These are phyloP conservation scores for Nomada hirtipes DNA, from an alignment of 2,888 invertebrate species.

Conservation along the genomic window DNA sequence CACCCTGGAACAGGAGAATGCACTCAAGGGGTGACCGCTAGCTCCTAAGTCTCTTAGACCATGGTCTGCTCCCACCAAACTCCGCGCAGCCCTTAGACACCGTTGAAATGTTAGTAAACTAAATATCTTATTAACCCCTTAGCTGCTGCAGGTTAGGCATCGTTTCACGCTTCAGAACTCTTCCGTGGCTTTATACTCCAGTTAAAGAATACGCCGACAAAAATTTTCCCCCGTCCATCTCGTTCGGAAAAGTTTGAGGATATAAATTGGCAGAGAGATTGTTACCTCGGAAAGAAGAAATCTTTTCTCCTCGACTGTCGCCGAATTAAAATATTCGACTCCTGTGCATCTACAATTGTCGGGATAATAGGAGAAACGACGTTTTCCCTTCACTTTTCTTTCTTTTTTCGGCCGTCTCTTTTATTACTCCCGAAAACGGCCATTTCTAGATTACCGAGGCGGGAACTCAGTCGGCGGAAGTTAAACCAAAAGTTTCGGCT, in stretches of 20 bases:
- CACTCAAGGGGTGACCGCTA: conserved; percentile 83
- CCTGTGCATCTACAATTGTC: not conserved
- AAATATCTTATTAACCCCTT: conserved; percentile 82
- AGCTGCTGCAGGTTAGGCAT: conserved; percentile 70
- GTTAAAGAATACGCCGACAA: not conserved
- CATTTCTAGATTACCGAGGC: conserved; percentile 56
- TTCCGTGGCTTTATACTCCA: conserved; percentile 36
- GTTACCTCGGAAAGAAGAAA: too few relatives aligned
- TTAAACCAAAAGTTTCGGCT: conserved; percentile 67
- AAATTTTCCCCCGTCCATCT: too few relatives aligned
- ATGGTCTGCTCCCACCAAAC: conserved; percentile 75
- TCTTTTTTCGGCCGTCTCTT: not conserved
- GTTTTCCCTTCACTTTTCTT: not conserved
- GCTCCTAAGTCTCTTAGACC: conserved; percentile 83
- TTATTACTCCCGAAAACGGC: conserved; percentile 28
- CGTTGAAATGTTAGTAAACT: conserved; percentile 81
- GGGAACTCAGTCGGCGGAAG: conserved; percentile 50
- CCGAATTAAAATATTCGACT: too few relatives aligned
- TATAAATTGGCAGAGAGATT: too few relatives aligned
- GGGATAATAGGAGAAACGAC: not conserved
- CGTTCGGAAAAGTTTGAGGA: too few relatives aligned
- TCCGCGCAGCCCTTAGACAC: conserved; percentile 74
- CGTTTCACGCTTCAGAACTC: conserved; percentile 64
- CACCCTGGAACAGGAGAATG: conserved; percentile 83
- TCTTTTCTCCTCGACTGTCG: too few relatives aligned